Conservation (phyloP, 35 echinoderm and acorn worm genomes). For the Diadema setosum region DNA sequence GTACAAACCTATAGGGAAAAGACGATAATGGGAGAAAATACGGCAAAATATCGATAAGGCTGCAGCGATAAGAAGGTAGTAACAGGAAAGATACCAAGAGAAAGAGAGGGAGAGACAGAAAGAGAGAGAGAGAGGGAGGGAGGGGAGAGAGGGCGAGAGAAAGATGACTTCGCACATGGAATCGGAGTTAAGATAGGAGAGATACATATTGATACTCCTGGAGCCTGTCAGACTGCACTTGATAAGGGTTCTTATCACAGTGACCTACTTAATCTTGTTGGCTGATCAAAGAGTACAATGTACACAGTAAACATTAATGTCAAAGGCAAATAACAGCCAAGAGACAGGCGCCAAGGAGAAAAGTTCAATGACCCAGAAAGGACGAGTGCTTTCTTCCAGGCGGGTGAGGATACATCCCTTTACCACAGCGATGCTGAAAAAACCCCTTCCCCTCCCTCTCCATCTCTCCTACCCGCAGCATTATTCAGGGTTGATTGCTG, state of each 20-base stretch:
- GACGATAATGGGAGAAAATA: too few relatives aligned
- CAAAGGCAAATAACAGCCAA: neutral
- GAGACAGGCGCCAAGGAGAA: neutral
- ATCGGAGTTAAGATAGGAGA: neutral
- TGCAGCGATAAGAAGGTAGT: too few relatives aligned
- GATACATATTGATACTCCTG: neutral
- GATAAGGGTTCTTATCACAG: neutral
- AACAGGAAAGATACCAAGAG: too few relatives aligned
- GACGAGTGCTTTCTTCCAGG: too few relatives aligned
- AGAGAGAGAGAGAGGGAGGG: neutral
- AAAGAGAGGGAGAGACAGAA: neutral
- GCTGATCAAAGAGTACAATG: conserved; percentile 6
- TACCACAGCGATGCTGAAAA: too few relatives aligned
- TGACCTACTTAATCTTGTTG: conserved; percentile 6
- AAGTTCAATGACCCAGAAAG: neutral
- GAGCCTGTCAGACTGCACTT: neutral
- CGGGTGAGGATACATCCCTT: too few relatives aligned
- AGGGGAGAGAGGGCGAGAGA: neutral
- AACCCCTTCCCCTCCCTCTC: too few relatives aligned
- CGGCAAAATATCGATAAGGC: too few relatives aligned
- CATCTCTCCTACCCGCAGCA: too few relatives aligned
- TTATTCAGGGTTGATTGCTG: too few relatives aligned
- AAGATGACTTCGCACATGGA: neutral
- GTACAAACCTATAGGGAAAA: too few relatives aligned
- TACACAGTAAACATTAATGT: conserved; percentile 23